Percentiles rank a stretch among this genome's conserved stretches.
Evolutionary conservation across 1,140 invertebrate species (phyloP).

Genomic region (Drosophila pseudoobscura): DNA sequence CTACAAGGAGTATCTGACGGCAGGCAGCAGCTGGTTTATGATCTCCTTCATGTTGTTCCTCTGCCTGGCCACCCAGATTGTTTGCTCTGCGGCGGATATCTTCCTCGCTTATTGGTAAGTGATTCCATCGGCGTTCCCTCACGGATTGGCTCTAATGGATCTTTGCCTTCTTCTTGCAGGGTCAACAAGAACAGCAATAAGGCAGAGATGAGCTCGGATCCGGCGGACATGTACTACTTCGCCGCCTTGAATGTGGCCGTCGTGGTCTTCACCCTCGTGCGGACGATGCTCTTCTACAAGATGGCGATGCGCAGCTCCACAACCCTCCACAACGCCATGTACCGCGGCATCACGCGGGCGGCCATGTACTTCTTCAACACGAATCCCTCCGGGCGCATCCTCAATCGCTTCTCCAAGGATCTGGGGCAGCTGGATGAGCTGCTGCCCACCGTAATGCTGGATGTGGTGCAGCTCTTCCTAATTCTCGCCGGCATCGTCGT

Average conservation of each 20-base stretch:
- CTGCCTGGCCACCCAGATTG: slow-evolving; percentile 59
- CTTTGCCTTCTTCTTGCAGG: slow-evolving; percentile 10
- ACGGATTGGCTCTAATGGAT: neutral
- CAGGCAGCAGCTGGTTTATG: slow-evolving; percentile 59
- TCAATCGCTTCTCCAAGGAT: slow-evolving; percentile 91
- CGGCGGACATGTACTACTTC: slow-evolving; percentile 54
- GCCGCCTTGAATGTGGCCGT: slow-evolving; percentile 39
- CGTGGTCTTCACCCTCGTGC: slow-evolving; percentile 58
- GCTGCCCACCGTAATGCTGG: slow-evolving; percentile 90
- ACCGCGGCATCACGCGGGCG: slow-evolving; percentile 75
- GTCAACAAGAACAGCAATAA: slow-evolving; percentile 51
- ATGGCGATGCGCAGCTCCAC: slow-evolving; percentile 57
- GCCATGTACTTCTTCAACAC: slow-evolving; percentile 92
- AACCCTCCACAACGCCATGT: slow-evolving; percentile 57
- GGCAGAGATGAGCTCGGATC: slow-evolving; percentile 9
- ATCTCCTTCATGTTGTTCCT: slow-evolving; percentile 57
- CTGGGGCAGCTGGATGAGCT: slow-evolving; percentile 92
- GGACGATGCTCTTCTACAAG: slow-evolving; percentile 56
- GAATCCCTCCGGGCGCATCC: slow-evolving; percentile 89
- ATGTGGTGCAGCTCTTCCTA: slow-evolving; percentile 89
- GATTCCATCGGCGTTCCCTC: no score
- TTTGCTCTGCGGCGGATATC: slow-evolving; percentile 50
- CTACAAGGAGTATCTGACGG: slow-evolving; percentile 62
- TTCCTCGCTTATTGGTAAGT: slow-evolving; percentile 64
- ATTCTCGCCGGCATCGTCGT: slow-evolving; percentile 86